Evolutionary conservation across 1,140 invertebrate genomes (phyloP), one percentile per base, ranked within the genome.

Genomic region (Drosophila ananassae): DNA sequence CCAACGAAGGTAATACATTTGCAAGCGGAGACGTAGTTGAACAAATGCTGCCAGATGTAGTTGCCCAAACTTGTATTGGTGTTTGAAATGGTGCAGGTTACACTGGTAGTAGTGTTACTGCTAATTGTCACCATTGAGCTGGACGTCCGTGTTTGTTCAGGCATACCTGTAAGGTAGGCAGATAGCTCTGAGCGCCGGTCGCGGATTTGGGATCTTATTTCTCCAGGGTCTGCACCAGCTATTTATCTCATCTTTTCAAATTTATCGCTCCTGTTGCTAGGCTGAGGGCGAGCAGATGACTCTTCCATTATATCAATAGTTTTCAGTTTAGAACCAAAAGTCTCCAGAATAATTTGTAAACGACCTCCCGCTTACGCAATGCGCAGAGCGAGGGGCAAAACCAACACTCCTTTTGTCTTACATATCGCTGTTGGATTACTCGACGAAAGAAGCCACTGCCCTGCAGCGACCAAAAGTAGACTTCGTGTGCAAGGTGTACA

Each of bases 281-380:
- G 21, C 6, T n/a, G 52, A 12, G 52, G 22, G 7, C 39, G 53
- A 28, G 37, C 10, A 39, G 17, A 55, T 55, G 53, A 55, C 12
- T 32, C n/a, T 13, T 52, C 34, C 37, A 39, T 39, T 39, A 24
- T 39, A 32, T 32, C 32, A 54, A 55, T 54, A 39, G 17, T 39
- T 51, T 10, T 28, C 13, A 28, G 8, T 12, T 12, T 9, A 25
- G 10, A 12, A 41, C 25, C 53, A 55, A 25, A 25, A 25, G 53
- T 25, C 22, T 39, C 2, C 1, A 55, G 25, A n/a, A 28, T 28
- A 41, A 55, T 22, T 41, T 55, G 12, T 41, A 24, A 34, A 55
- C 53, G 22, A 17, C 53, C 53, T 55, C 34, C n/a, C 53, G 34
- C 34, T 55, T 39, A 17, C 53, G 53, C 34, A 41, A 28, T 8